These are phyloP conservation scores for Blastobasis lacticolella DNA, from an alignment of 2,888 invertebrate genomes.

Conservation along the genomic window DNA sequence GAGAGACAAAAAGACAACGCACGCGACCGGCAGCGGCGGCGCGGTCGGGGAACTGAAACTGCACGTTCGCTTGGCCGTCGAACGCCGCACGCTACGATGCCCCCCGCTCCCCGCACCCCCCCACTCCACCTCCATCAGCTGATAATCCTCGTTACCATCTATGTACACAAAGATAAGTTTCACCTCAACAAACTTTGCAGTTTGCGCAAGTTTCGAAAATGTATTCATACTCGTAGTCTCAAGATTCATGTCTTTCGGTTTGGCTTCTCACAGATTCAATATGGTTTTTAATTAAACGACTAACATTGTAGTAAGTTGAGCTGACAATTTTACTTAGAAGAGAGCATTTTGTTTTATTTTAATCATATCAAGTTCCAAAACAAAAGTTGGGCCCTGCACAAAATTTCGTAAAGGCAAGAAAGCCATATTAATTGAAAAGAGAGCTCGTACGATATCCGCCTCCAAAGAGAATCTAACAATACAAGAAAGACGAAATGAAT, in stretches of 20 bases:
- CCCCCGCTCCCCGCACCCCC: conserved; percentile 23
- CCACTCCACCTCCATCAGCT: conserved; percentile 34
- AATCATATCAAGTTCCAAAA: no score
- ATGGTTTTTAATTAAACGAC: no score
- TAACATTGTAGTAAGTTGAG: no score
- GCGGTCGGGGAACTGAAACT: conserved; percentile 20
- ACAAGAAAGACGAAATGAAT: conserved; percentile 1
- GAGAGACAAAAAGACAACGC: conserved; percentile 11
- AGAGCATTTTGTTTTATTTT: no score
- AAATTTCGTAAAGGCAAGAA: no score
- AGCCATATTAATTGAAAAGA: background rate
- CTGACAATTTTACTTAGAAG: no score
- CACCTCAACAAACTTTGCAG: background rate
- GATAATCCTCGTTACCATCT: background rate
- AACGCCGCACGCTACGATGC: conserved; percentile 4
- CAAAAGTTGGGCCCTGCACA: no score
- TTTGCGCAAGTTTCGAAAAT: background rate
- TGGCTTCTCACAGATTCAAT: no score
- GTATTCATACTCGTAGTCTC: background rate
- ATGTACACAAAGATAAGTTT: background rate
- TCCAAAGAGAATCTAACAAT: background rate
- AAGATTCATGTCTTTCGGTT: background rate
- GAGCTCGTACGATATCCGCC: background rate
- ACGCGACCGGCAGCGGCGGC: conserved; percentile 36
- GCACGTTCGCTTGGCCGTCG: conserved; percentile 25